Evolutionary conservation across 2,888 invertebrate species (phyloP), one percentile per base, ranked within the genome.

Genomic region (Adela reaumurella): DNA sequence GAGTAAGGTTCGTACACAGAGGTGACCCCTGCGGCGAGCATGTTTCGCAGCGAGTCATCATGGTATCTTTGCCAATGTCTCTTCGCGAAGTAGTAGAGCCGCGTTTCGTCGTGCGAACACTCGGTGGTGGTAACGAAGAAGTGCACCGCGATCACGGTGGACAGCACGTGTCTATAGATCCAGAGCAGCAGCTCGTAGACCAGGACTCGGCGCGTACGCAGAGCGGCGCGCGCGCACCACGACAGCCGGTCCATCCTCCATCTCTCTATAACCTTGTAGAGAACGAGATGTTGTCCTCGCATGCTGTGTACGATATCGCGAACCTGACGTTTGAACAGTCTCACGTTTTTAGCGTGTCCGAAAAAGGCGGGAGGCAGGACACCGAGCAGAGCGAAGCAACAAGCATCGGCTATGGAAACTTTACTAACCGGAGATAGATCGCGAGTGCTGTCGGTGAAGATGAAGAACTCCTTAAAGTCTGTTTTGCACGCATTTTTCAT

Each of bases 41-140:
- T 65, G 48, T 62, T 60, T 10, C 62, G 61, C 29, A 79, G 58
- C 50, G 68, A 65, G 55, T 62, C 68, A 47, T 78, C 74, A 58
- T 70, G 74, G 55, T 68, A 74, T 51, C 73, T 68, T 56, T 80
- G 79, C 80, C 80, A 80, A 42, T 71, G 61, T 45, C 60, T 55
- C 62, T 74, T 78, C 63, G 66, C 67, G 57, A 74, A 78, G 54
- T 63, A 80, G 60, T 69, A 61, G 24, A 79, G 62, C 58, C 71
- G 74, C 53, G 74, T 67, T 58, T 78, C 74, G 60, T 79, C 68
- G 1, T 61, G 55, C 54, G 74, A 69, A 11, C 71, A 53, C 63
- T 74, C 76, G 46, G 70, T 68, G 43, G 71, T 69, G 17, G 79
- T 74, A 4, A 78, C 71, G 62, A 74, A 70, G 58, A 74, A 79